Base-by-base conservation (phyloP, 2,888 invertebrate genomes). In the Dryadula phaetusa region DNA sequence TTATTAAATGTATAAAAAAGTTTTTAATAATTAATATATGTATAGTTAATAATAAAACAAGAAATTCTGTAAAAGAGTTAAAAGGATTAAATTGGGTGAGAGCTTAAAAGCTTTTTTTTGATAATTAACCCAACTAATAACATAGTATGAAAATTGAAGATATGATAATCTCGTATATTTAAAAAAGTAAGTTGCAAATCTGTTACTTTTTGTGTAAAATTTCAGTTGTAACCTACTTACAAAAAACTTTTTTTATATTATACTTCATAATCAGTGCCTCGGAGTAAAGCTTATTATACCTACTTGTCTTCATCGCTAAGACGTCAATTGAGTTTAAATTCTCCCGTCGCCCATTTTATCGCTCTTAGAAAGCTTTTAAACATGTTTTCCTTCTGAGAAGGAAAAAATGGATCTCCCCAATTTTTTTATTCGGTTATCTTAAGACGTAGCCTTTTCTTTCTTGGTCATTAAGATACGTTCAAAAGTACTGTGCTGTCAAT, bases 301-400 rank as follows among this genome's bases (percentile, higher is more conserved):
- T 54, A 54, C 54, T 58, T 28, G 58, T 58, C 28, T 16, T 42
- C 16, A 58, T n/a, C 25, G 16, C 58, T 34, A 54, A 46, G 64
- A 69, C 64, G 52, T 62, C 62, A 69, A 69, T 70, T 61, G 64
- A 69, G 42, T 64, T 60, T 44, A 49, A 69, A 60, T 37, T 66
- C 66, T 58, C 56, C 63, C 49, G 66, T 61, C 72, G 67, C 72
- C 52, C 70, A 76, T 77, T 77, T 78, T 70, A 74, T 72, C 70
- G 75, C 77, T 78, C 71, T 77, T 72, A 72, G 74, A 81, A 81
- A 82, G 83, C 84, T 86, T 84, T 86, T 80, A 80, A 81, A 79
- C 80, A 79, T 73, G 77, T 81, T 82, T 79, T 70, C 75, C 76
- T 14, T 18, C 53, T 20, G 37, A 58, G 64, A 47, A 60, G 34